These are phyloP conservation scores for Saccostrea glomerata DNA, from an alignment of 1,140 invertebrate species.

Conservation along the genomic window DNA sequence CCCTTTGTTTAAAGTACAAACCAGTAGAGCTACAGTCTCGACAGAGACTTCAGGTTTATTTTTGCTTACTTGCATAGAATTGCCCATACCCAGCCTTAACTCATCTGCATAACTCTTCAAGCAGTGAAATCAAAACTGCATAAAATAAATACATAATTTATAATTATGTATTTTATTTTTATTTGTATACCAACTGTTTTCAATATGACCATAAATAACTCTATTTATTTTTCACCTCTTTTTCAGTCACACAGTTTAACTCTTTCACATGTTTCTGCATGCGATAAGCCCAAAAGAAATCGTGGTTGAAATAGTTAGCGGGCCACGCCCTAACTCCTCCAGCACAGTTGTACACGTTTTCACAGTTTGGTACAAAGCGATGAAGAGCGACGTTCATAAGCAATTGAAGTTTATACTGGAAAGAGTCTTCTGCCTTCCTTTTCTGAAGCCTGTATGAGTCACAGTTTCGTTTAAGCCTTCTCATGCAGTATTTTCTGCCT, in stretches of 20 bases:
- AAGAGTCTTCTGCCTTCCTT: neutral
- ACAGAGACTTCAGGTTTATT: too few relatives aligned
- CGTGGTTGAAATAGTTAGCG: neutral
- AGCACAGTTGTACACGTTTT: neutral
- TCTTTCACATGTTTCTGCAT: neutral
- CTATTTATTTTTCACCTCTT: too few relatives aligned
- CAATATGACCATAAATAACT: too few relatives aligned
- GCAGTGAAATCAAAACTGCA: too few relatives aligned
- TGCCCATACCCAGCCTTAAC: too few relatives aligned
- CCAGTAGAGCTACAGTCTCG: too few relatives aligned
- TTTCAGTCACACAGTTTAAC: neutral
- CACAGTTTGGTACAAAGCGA: neutral
- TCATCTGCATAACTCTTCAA: too few relatives aligned
- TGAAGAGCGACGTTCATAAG: neutral
- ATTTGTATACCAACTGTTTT: too few relatives aligned
- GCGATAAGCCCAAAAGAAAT: slow-evolving; percentile 2
- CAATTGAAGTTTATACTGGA: neutral
- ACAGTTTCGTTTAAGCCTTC: neutral
- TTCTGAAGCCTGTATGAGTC: neutral
- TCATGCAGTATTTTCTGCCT: slow-evolving; percentile 5
- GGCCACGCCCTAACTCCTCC: neutral
- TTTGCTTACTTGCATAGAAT: too few relatives aligned
- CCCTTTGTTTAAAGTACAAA: too few relatives aligned
- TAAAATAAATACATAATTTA: too few relatives aligned
- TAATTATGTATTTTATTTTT: too few relatives aligned